Conservation (phyloP, 2,888 invertebrate species). For the Neoascia interrupta region DNA sequence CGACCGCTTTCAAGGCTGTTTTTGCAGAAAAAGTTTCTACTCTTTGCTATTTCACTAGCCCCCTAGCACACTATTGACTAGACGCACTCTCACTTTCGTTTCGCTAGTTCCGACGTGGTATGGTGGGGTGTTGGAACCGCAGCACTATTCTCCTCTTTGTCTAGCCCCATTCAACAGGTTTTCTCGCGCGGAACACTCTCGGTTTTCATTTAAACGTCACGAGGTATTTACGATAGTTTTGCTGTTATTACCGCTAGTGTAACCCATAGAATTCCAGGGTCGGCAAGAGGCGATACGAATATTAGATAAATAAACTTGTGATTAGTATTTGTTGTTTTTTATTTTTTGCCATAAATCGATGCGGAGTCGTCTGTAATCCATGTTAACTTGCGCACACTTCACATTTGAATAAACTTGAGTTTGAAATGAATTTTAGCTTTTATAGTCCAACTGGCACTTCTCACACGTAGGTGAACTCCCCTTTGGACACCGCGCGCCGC, state of each 20-base stretch:
- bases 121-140: too few species aligned
- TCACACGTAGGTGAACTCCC: constrained; percentile 72
- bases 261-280: constrained; percentile 46
- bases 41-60: constrained; percentile 3
- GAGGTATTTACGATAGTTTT: constrained; percentile 24
- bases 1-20: constrained; percentile 60
- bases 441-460: constrained; percentile 76
- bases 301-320: too few species aligned
- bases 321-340: not conserved
- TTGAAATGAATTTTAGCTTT: constrained; percentile 79
- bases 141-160: constrained; percentile 31
- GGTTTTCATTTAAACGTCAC: constrained; percentile 49
- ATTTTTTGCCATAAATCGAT: constrained; percentile 11
- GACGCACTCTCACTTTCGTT: constrained; percentile 57
- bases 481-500: constrained; percentile 58
- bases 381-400: constrained; percentile 78
- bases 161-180: constrained; percentile 14
- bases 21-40: constrained; percentile 8
- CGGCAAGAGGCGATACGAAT: too few species aligned
- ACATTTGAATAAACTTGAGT: constrained; percentile 80
- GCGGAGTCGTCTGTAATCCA: constrained; percentile 46
- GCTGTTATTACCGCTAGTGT: constrained; percentile 12
- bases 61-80: constrained; percentile 12
- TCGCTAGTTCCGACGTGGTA: constrained; percentile 39
- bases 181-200: constrained; percentile 46